Conservation (phyloP, 53 echinoderm and acorn worm species). For the Mesocentrotus franciscanus region DNA sequence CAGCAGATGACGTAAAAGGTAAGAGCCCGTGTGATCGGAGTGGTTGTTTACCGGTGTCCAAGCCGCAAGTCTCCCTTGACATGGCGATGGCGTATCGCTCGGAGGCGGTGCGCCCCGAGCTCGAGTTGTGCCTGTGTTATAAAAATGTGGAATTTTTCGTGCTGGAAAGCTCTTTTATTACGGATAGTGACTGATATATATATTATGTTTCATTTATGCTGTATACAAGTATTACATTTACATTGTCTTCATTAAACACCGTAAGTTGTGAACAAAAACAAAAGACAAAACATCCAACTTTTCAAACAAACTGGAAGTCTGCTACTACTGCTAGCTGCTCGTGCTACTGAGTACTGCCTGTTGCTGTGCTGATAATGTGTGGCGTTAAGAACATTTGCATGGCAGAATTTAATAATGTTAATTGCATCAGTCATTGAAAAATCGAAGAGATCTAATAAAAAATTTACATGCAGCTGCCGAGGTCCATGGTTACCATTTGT, state of each 20-base stretch:
- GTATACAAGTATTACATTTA: background rate
- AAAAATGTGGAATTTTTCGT: background rate
- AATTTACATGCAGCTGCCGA: no score
- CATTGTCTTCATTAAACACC: background rate
- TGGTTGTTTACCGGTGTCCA: conserved; percentile 41
- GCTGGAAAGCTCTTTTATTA: background rate
- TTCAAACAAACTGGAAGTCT: no score
- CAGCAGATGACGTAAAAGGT: conserved; percentile 98
- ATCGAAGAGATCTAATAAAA: no score
- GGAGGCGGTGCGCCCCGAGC: background rate
- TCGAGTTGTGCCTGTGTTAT: background rate
- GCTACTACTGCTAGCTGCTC: no score
- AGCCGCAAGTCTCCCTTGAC: conserved; percentile 35
- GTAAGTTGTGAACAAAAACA: no score
- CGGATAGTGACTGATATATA: background rate
- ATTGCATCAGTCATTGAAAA: no score
- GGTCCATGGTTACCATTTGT: no score
- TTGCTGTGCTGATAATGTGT: no score
- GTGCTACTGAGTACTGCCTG: no score
- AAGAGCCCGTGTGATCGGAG: conserved; percentile 32
- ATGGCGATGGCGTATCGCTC: conserved; percentile 15
- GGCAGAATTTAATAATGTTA: no score
- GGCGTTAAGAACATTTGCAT: no score
- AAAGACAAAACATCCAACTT: no score
- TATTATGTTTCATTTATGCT: background rate